Evolutionary conservation across 2,888 invertebrate genomes (phyloP), one percentile per base, ranked within the genome.

Genomic region (Caradrina clavipalpis): DNA sequence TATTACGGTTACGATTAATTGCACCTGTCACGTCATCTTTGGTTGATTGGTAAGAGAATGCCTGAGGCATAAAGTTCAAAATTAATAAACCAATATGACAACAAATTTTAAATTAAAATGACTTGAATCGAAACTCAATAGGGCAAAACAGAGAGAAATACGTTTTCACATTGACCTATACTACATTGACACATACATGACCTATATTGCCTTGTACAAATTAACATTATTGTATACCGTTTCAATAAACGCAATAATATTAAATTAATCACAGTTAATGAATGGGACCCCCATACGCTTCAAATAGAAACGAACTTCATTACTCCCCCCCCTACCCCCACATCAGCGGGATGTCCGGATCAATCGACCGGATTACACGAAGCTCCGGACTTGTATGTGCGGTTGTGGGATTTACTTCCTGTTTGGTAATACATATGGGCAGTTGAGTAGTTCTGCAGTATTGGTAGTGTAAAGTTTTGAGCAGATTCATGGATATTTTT

Each of bases 361-460:
- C 73, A 81, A 81, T 82, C 66, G 63, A 50, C 64, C 72, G 74
- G 74, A 81, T 81, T 77, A 71, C 49, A 31, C 35, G 67, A 58
- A 71, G 45, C 66, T 49, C 51, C 54, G 53, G 66, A 53, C 56
- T 51, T 68, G 58, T 70, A 22, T 60, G 35, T 66, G 54, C 49
- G 62, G 69, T 71, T 39, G 47, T 13, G 42, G 59, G 58, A 64
- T 67, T 76, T 59, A 26, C 65, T 68, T 76, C 64, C 77, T 26
- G 58, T 60, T 56, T 26, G 49, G 53, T 42, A n/a, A 62, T 60
- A 51, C 26, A 45, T 68, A 35, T 47, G n/a, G 6, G 21, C 22
- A 26, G 26, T 62, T 13, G 26, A 11, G 7, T 57, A 45, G 22
- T n/a, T 11, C 21, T 35, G 22, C 55, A 17, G 11, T 22, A 17